Conservation (phyloP, 1,140 invertebrate genomes). For the Monochamus saltuarius region DNA sequence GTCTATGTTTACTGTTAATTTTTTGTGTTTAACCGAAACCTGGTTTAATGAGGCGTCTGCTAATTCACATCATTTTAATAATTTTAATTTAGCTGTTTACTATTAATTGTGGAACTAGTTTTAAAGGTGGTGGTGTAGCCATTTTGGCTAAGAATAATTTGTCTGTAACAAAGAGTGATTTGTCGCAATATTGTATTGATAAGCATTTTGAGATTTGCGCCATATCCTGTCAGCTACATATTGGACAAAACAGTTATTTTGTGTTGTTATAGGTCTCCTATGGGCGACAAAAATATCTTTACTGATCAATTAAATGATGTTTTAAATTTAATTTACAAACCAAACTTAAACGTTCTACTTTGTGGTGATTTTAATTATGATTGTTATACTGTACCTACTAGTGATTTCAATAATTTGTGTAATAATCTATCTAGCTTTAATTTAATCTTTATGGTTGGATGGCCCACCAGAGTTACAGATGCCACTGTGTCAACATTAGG, state of each 20-base stretch:
- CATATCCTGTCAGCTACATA: not conserved
- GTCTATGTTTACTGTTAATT: not conserved
- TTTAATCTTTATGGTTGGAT: too few relatives aligned
- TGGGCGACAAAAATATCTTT: not conserved
- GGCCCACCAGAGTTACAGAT: too few relatives aligned
- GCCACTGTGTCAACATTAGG: too few relatives aligned
- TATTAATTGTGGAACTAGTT: not conserved
- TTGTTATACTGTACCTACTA: not conserved
- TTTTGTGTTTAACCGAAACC: slow-evolving; percentile 3
- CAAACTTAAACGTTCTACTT: not conserved
- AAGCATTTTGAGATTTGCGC: slow-evolving; percentile 4
- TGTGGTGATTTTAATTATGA: slow-evolving; percentile 3
- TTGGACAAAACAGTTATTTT: slow-evolving; percentile 3
- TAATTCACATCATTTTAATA: not conserved
- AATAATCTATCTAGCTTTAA: too few relatives aligned
- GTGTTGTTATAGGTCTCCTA: not conserved
- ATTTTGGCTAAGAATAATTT: not conserved
- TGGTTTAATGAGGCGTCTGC: not conserved
- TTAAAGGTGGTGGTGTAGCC: not conserved
- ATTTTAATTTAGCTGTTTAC: not conserved
- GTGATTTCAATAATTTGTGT: too few relatives aligned
- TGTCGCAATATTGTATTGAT: slow-evolving; percentile 1
- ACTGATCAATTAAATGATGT: not conserved
- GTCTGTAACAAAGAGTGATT: not conserved
- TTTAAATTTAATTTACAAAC: not conserved